phyloP scores from a whole-genome alignment of 2,797 vertebrate genomes.

The Spatula versicolor region DNA sequence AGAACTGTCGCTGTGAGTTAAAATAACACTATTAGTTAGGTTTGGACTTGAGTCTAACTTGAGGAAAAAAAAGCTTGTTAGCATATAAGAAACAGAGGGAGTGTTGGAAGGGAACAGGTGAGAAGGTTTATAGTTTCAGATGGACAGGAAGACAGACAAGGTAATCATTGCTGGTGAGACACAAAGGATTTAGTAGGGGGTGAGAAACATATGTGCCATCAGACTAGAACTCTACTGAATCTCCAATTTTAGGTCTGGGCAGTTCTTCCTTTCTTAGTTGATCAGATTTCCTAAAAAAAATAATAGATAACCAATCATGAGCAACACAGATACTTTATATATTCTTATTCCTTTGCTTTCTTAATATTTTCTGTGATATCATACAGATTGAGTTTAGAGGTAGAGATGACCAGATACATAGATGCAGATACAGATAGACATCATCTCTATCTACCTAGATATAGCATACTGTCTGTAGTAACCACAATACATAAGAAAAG shows the following conservation, averaged over 20 bases:
- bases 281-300: not conserved
- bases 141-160: not conserved
- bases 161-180: not conserved
- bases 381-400: not conserved
- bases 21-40: not conserved
- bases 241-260: not conserved
- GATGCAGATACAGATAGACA: not conserved
- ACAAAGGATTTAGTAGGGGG: not conserved
- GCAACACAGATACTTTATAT: not conserved
- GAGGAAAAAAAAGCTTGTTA: not conserved
- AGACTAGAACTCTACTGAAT: not conserved
- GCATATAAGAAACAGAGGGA: not conserved
- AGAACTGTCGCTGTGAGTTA: not conserved
- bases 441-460: not conserved
- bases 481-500: accelerated
- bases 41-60: not conserved
- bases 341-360: not conserved
- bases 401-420: not conserved
- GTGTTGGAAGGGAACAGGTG: not conserved
- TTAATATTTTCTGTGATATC: not conserved
- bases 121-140: not conserved
- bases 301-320: not conserved
- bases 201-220: not conserved
- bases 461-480: not conserved
- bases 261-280: not conserved